A percentile compares a stretch with the other conserved stretches of the same genome.
Conservation (phyloP, 2,797 vertebrate species). For the Oophaga sylvatica region DNA sequence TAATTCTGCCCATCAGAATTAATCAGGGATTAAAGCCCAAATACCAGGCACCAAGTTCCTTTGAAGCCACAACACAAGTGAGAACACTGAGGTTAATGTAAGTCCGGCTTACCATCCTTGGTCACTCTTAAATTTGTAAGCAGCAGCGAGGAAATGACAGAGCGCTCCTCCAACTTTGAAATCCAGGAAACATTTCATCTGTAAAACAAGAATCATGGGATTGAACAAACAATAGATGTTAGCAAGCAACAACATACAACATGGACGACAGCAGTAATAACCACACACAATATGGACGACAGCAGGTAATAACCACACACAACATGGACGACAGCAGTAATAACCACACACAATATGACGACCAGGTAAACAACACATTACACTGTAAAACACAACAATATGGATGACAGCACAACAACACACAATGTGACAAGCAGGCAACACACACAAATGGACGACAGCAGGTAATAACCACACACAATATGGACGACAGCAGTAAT, state of each 20-base stretch:
- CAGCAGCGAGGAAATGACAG: conserved; percentile 95
- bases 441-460: too few species aligned
- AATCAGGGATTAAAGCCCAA: not conserved
- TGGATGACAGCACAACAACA: too few species aligned
- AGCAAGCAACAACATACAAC: not conserved
- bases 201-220: conserved; percentile 38
- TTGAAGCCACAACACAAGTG: not conserved
- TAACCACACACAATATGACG: too few species aligned
- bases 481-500: too few species aligned
- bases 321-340: too few species aligned
- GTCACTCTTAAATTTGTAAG: conserved; percentile 99
- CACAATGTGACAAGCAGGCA: too few species aligned
- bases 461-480: too few species aligned
- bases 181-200: conserved; percentile 98
- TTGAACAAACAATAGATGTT: not conserved
- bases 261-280: too few species aligned
- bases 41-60: not conserved
- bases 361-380: too few species aligned
- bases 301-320: too few species aligned
- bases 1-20: not conserved
- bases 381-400: too few species aligned
- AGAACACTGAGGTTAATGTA: not conserved
- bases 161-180: conserved; percentile 95
- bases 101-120: conserved; percentile 90
- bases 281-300: too few species aligned